Conservation (phyloP, 2,888 invertebrate genomes). For the Nineta flava region DNA sequence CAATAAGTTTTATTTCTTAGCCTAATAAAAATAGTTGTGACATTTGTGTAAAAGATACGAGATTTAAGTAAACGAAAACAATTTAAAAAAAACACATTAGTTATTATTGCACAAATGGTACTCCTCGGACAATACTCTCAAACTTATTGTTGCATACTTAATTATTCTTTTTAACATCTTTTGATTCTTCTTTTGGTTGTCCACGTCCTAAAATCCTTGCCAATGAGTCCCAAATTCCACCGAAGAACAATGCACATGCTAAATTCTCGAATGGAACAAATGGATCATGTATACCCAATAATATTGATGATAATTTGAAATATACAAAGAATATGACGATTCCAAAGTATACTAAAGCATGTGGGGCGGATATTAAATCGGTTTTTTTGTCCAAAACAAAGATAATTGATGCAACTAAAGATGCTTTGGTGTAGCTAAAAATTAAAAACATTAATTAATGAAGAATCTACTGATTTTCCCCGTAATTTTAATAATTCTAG, state of each 20-base stretch:
- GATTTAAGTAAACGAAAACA: too few species aligned
- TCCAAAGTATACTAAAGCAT: conserved; percentile 92
- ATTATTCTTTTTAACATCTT: conserved; percentile 71
- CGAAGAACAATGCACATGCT: conserved; percentile 90
- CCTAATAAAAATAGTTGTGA: too few species aligned
- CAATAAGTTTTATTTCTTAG: too few species aligned
- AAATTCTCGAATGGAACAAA: conserved; percentile 98
- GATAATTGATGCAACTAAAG: conserved; percentile 84
- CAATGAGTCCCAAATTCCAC: conserved; percentile 96
- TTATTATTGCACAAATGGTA: too few species aligned
- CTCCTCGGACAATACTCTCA: too few species aligned
- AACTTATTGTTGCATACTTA: conserved; percentile 29
- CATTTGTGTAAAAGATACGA: too few species aligned
- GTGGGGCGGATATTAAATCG: conserved; percentile 89
- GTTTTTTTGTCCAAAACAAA: conserved; percentile 96
- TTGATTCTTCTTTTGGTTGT: conserved; percentile 64
- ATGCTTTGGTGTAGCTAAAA: conserved; percentile 90
- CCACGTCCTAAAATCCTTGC: conserved; percentile 74
- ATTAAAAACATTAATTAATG: conserved; percentile 13
- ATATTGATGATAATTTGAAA: conserved; percentile 88
- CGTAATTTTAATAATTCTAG: too few species aligned
- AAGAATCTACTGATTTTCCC: too few species aligned
- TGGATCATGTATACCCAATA: conserved; percentile 95
- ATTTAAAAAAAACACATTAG: too few species aligned
- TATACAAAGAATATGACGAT: conserved; percentile 95